Conservation (phyloP, 1,140 invertebrate species). For the Phymastichus coffea region DNA sequence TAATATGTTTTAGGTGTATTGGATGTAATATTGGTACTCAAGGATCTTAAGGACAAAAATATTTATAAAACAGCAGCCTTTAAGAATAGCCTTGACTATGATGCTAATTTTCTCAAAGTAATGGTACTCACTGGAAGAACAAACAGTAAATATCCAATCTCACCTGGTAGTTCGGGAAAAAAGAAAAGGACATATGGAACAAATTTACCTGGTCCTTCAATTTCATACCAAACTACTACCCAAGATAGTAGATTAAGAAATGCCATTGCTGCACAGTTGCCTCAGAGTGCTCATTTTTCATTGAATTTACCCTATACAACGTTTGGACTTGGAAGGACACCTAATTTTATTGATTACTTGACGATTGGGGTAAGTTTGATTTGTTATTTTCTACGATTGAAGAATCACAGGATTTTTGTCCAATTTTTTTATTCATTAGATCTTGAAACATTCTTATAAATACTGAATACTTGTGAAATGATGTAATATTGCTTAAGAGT, state of each 20-base stretch:
- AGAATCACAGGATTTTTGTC: background rate
- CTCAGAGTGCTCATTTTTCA: conserved; percentile 89
- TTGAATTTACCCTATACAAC: conserved; percentile 92
- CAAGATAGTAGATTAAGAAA: conserved; percentile 75
- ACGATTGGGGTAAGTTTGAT: conserved; percentile 73
- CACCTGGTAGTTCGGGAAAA: conserved; percentile 70
- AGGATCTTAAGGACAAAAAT: conserved; percentile 55
- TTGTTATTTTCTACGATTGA: conserved; percentile 9
- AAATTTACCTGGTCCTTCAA: conserved; percentile 84
- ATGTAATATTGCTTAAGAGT: background rate
- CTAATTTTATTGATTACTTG: conserved; percentile 94
- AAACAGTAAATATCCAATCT: conserved; percentile 69
- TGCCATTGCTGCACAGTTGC: conserved; percentile 81
- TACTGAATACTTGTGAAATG: background rate
- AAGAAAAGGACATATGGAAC: conserved; percentile 81
- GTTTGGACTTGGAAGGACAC: conserved; percentile 93
- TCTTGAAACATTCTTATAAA: conserved; percentile 15
- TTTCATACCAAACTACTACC: conserved; percentile 83
- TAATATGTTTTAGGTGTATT: conserved; percentile 56
- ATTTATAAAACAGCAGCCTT: conserved; percentile 70
- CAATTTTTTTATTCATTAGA: conserved; percentile 15
- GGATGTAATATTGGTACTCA: conserved; percentile 74
- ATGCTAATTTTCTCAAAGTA: conserved; percentile 94
- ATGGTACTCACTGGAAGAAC: conserved; percentile 84
- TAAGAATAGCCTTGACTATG: conserved; percentile 86